Evolutionary conservation across 2,113 vertebrate species (phyloP).

Genomic region (Salvelinus sp.): DNA sequence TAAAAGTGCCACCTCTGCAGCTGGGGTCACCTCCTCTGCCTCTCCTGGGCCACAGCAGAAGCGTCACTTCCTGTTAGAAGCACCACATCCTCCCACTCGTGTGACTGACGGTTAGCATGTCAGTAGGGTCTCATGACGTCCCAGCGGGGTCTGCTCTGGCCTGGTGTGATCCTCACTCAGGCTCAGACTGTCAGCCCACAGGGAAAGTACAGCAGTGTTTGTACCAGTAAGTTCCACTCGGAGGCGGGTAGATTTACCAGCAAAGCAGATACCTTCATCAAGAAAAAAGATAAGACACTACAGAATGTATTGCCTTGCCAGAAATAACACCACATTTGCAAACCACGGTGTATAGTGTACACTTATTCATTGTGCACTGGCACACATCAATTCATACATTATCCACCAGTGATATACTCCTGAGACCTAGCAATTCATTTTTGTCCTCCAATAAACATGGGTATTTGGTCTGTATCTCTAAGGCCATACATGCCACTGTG

Average conservation of each 20-base stretch:
- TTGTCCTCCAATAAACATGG: too few relatives aligned
- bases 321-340: too few relatives aligned
- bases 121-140: neutral
- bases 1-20: neutral
- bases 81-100: neutral
- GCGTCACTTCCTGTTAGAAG: neutral
- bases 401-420: too few relatives aligned
- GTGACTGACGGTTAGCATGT: neutral
- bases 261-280: too few relatives aligned
- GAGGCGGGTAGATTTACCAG: conserved; percentile 15
- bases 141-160: conserved; percentile 22
- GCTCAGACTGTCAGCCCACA: conserved; percentile 42
- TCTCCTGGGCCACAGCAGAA: too few relatives aligned
- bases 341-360: too few relatives aligned
- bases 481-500: too few relatives aligned
- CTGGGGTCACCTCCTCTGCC: neutral
- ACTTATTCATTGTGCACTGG: too few relatives aligned
- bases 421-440: too few relatives aligned
- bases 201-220: conserved; percentile 52
- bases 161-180: neutral
- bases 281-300: too few relatives aligned
- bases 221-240: conserved; percentile 58
- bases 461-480: too few relatives aligned
- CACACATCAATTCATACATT: too few relatives aligned
- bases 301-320: neutral